Evolutionary conservation across 2,113 vertebrate genomes (phyloP).

Genomic region (Indicator indicator): DNA sequence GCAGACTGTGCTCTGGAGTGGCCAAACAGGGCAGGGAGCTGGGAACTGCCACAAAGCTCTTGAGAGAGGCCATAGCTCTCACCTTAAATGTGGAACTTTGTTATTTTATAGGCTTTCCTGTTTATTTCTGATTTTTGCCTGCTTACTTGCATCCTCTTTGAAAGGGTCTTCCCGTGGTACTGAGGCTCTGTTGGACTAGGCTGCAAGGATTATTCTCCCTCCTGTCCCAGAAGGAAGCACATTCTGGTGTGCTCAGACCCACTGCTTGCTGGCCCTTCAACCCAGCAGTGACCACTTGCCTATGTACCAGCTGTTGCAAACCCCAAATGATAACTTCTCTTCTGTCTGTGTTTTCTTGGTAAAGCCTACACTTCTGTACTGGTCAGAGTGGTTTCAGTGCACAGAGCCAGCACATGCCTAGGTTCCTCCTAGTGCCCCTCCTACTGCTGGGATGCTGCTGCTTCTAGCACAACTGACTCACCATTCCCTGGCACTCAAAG

Average conservation of each 20-base stretch:
- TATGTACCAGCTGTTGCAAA: not conserved
- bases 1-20: not conserved
- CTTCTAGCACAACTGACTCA: not conserved
- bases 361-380: not conserved
- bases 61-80: not conserved
- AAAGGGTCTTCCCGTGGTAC: not conserved
- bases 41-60: not conserved
- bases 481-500: not conserved
- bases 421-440: not conserved
- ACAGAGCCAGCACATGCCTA: not conserved
- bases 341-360: not conserved
- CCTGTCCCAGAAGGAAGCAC: not conserved
- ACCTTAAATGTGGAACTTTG: not conserved
- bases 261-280: not conserved
- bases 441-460: not conserved
- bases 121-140: not conserved
- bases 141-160: not conserved
- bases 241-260: not conserved
- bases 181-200: no score
- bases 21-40: not conserved
- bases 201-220: not conserved
- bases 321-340: not conserved
- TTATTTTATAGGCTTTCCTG: not conserved
- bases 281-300: not conserved
- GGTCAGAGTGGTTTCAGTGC: not conserved